Base-by-base conservation (phyloP, 2,888 invertebrate genomes). In the Uloborus plumipes region DNA sequence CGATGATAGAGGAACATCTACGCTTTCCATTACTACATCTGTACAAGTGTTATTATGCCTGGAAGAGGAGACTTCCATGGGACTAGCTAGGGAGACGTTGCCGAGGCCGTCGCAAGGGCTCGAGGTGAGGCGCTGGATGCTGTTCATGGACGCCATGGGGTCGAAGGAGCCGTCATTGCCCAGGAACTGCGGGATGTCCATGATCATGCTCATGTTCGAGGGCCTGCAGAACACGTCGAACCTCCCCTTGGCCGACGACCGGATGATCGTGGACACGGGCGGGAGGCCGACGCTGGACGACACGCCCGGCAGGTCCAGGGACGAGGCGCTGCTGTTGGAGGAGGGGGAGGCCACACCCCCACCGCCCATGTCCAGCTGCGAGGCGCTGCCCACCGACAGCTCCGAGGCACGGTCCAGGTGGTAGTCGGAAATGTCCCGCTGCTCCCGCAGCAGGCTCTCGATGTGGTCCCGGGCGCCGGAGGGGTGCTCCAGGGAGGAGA, bases 181-280 rank as follows among this genome's bases (percentile, higher is more conserved):
- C 61, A 82, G 59, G 58, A 71, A 83, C 55, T 83, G 83, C n/a
- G 83, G 77, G 20, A 83, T 77, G 62, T 73, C 83, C 83, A 83
- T 83, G n/a, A 83, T 83, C 61, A 83, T 49, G 51, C 72, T 76
- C 51, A 82, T 82, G 47, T 75, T 82, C 14, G 82, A 71, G 13
- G 77, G 83, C 20, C 83, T 65, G 31, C 79, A 78, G 22, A 74
- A 79, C 15, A 58, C 75, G 53, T 84, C 84, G 53, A 84, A 84
- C 50, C 84, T 58, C 22, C 78, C 78, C 53, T 84, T 84, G 0
- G 83, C 83, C 18, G 81, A 78, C 22, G 84, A 83, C 47, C 84
- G 65, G 18, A 85, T 85, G 58, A 85, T 85, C 15, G 85, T 85
- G 20, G 85, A 85, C n/a, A 85, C 85, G 11, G 85, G 85, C 15